Percentiles rank a stretch among this genome's conserved stretches.
phyloP scores from a whole-genome alignment of 2,797 vertebrate genomes.

The Taeniopygia guttata region DNA sequence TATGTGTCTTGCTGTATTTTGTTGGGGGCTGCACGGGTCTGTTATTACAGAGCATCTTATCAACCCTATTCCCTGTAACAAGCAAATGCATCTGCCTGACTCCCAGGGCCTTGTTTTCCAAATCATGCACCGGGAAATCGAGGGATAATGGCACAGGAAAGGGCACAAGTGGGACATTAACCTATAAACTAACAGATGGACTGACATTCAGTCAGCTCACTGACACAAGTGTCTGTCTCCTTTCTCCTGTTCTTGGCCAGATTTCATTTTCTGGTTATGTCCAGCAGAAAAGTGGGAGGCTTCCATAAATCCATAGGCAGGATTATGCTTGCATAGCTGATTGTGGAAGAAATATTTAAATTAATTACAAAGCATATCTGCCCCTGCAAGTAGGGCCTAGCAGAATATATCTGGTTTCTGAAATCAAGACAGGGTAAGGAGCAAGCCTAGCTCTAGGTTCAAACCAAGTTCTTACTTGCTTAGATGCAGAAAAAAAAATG shows the following conservation, averaged over 20 bases:
- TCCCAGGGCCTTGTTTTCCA: background rate
- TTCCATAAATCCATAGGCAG: background rate
- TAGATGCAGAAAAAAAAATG: background rate
- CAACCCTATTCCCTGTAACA: background rate
- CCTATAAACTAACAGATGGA: background rate
- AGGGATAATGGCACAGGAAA: background rate
- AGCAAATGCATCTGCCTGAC: background rate
- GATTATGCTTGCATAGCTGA: background rate
- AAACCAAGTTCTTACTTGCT: background rate
- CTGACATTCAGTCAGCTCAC: background rate
- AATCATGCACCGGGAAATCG: background rate
- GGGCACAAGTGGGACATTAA: background rate
- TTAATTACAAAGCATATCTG: background rate
- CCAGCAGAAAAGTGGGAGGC: background rate
- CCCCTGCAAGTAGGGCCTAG: background rate
- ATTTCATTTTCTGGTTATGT: background rate
- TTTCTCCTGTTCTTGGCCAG: background rate
- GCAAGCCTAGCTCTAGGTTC: background rate
- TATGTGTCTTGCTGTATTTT: slow-evolving; percentile 17
- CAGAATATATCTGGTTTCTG: background rate
- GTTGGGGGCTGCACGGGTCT: background rate
- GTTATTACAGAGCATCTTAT: slow-evolving; percentile 11
- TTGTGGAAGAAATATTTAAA: background rate
- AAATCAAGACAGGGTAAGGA: background rate
- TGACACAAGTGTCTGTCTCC: background rate